Evolutionary conservation across 2,888 invertebrate species (phyloP).

Genomic region (Epicampocera succincta): DNA sequence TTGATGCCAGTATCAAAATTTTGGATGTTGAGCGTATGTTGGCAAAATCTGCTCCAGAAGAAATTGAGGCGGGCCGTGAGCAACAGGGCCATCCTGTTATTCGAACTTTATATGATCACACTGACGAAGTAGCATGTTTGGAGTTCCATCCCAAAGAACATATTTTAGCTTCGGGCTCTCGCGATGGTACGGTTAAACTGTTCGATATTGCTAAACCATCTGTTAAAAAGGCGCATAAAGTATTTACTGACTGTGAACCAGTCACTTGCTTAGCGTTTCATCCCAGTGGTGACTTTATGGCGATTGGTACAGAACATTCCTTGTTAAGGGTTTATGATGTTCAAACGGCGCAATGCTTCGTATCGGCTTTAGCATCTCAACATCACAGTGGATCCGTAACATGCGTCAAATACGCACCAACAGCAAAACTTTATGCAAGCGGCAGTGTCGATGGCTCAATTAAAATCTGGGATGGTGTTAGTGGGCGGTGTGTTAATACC

Average conservation of each 20-base stretch:
- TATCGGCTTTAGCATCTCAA: slow-evolving; percentile 93
- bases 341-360: slow-evolving; percentile 97
- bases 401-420: slow-evolving; percentile 85
- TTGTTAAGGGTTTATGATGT: slow-evolving; percentile 96
- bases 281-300: slow-evolving; percentile 96
- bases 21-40: slow-evolving; percentile 99
- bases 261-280: slow-evolving; percentile 96
- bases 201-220: slow-evolving; percentile 99
- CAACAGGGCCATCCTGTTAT: slow-evolving; percentile 99
- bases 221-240: slow-evolving; percentile 98
- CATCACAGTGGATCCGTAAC: slow-evolving; percentile 91
- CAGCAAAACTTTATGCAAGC: slow-evolving; percentile 86
- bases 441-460: slow-evolving; percentile 96
- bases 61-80: slow-evolving; percentile 90
- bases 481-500: slow-evolving; percentile 94
- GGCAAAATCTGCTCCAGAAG: slow-evolving; percentile 97
- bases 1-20: slow-evolving; percentile 99
- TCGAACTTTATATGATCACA: slow-evolving; percentile 95
- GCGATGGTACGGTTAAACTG: slow-evolving; percentile 96
- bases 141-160: slow-evolving; percentile 98
- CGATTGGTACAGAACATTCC: slow-evolving; percentile 96
- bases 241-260: slow-evolving; percentile 96
- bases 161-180: slow-evolving; percentile 96
- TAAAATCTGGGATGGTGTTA: slow-evolving; percentile 98
- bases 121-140: slow-evolving; percentile 97